Evolutionary conservation across 2,797 vertebrate species (phyloP).

Genomic region (Crenichthys baileyi): DNA sequence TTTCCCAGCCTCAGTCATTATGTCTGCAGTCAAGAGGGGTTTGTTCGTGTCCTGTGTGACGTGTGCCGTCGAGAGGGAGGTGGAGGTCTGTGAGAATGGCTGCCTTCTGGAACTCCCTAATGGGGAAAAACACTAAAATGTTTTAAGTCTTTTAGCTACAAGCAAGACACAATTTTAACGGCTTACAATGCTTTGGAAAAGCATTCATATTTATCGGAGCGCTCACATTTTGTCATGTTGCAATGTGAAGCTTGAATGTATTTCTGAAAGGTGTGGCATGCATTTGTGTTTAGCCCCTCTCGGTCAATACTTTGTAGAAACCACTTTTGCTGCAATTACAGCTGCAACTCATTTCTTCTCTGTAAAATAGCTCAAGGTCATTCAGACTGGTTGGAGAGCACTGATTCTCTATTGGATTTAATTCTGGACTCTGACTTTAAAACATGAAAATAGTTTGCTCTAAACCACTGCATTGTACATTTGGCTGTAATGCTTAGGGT

Average conservation of each 20-base stretch:
- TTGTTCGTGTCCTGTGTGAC: slow-evolving; percentile 59
- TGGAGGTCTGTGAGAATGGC: slow-evolving; percentile 70
- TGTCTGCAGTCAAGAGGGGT: slow-evolving; percentile 43
- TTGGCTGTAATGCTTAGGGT: neutral
- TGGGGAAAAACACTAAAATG: slow-evolving; percentile 22
- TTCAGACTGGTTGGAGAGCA: neutral
- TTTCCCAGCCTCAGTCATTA: slow-evolving; percentile 55
- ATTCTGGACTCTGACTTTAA: neutral
- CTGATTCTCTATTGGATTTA: neutral
- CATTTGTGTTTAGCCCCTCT: neutral
- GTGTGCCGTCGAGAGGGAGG: slow-evolving; percentile 41
- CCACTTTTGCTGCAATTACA: neutral
- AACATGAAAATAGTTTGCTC: neutral
- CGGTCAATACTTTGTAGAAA: neutral
- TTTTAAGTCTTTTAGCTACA: slow-evolving; percentile 59
- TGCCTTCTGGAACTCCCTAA: slow-evolving; percentile 54
- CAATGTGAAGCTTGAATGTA: neutral
- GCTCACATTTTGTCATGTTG: neutral
- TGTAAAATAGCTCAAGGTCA: neutral
- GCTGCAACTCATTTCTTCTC: neutral
- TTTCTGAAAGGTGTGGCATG: neutral
- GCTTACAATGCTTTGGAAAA: neutral
- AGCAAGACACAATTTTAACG: slow-evolving; percentile 1
- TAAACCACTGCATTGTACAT: neutral
- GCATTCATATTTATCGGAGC: neutral